Conservation (phyloP, 2,888 invertebrate genomes). For the Malachius bipustulatus region DNA sequence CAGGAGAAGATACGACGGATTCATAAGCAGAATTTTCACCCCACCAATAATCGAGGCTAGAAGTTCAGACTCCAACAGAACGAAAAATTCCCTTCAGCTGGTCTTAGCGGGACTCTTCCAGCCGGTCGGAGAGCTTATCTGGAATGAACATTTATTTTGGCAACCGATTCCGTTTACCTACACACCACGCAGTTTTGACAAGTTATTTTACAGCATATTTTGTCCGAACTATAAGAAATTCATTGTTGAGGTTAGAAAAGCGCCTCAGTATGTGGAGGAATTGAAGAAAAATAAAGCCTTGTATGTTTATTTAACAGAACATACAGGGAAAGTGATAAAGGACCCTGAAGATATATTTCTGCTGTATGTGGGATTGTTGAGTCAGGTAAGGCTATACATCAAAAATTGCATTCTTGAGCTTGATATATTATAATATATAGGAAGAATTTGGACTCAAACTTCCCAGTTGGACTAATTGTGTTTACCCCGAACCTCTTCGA, state of each 20-base stretch:
- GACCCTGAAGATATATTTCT: background rate
- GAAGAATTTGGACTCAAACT: constrained; percentile 1
- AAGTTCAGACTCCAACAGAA: no score
- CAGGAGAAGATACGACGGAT: no score
- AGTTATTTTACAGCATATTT: background rate
- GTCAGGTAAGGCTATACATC: background rate
- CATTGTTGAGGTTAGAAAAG: background rate
- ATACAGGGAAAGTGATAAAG: background rate
- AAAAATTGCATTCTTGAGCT: no score
- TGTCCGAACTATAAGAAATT: constrained; percentile 7
- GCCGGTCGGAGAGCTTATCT: no score
- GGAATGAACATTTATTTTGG: no score
- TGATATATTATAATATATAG: background rate
- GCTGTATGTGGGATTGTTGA: background rate
- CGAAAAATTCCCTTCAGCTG: no score
- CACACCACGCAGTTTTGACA: no score
- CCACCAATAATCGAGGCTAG: no score
- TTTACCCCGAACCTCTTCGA: constrained; percentile 3
- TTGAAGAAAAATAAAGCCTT: background rate
- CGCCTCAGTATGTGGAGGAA: background rate
- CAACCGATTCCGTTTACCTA: no score
- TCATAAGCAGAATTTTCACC: no score
- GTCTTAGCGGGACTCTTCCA: no score
- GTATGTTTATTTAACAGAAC: constrained; percentile 4
- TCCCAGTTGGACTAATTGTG: constrained; percentile 2